Percentiles rank a stretch among this genome's conserved stretches.
phyloP scores from a whole-genome alignment of 2,888 invertebrate genomes.

The Pachydiplax longipennis region DNA sequence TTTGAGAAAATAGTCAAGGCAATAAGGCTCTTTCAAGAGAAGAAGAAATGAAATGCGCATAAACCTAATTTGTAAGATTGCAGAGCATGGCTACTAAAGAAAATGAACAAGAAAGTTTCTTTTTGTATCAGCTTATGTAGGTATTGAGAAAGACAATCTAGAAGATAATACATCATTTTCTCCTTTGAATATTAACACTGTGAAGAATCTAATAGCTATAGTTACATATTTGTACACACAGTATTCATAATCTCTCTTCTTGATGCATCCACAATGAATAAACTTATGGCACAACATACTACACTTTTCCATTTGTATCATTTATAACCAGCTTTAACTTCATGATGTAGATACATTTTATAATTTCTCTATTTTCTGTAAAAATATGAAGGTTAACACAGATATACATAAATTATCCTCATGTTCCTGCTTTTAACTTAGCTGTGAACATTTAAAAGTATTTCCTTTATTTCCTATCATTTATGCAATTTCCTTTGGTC shows the following conservation, averaged over 20 bases:
- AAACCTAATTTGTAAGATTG: not conserved
- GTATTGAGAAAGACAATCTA: constrained; percentile 42
- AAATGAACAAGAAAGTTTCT: not conserved
- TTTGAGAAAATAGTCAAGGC: not conserved
- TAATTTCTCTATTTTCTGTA: constrained; percentile 9
- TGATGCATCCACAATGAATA: not conserved
- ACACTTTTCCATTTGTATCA: not conserved
- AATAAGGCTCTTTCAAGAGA: not conserved
- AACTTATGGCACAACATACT: constrained; percentile 26
- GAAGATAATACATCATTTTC: constrained; percentile 47
- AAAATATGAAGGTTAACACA: not conserved
- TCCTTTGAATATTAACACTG: constrained; percentile 61
- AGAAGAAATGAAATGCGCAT: not conserved
- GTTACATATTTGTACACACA: constrained; percentile 1
- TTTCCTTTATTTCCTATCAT: constrained; percentile 3
- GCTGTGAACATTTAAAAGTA: not conserved
- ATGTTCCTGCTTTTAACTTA: not conserved
- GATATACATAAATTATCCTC: not conserved
- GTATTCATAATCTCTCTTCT: not conserved
- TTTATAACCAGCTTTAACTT: not conserved
- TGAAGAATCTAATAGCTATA: constrained; percentile 56
- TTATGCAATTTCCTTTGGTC: not conserved
- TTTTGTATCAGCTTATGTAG: constrained; percentile 45
- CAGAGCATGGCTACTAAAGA: not conserved
- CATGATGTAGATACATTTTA: constrained; percentile 8